A percentile compares a stretch with the other conserved stretches of the same genome.
Conservation (phyloP, 2,888 invertebrate genomes). For the Calameuta pallipes region DNA sequence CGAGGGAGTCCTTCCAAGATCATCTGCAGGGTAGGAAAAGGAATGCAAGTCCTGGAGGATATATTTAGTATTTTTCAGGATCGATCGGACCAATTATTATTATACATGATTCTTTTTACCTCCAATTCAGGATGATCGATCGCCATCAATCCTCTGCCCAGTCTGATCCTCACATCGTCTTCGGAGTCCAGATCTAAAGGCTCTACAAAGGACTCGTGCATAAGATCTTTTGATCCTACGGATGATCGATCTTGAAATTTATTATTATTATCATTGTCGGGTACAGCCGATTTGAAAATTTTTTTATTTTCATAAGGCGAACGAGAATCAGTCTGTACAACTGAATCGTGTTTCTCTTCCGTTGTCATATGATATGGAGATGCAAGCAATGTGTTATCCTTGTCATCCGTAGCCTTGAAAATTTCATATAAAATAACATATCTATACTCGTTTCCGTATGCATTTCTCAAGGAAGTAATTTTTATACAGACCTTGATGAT, state of each 20-base stretch:
- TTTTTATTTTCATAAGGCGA: neutral
- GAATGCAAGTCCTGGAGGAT: constrained; percentile 13
- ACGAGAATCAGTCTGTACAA: neutral
- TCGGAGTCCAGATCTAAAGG: constrained; percentile 37
- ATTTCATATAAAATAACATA: neutral
- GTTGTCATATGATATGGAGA: neutral
- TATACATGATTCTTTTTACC: neutral
- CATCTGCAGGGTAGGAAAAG: constrained; percentile 6
- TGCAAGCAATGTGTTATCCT: neutral
- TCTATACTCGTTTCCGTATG: constrained; percentile 4
- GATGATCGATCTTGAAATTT: neutral
- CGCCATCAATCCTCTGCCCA: constrained; percentile 40
- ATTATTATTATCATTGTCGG: neutral
- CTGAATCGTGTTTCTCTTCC: neutral
- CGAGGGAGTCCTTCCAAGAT: neutral
- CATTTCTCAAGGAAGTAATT: constrained; percentile 3
- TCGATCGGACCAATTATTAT: neutral
- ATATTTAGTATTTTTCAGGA: neutral
- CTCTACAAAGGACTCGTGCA: constrained; percentile 47
- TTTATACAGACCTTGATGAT: constrained; percentile 32
- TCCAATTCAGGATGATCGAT: constrained; percentile 10
- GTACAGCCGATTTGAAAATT: neutral
- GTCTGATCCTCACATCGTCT: constrained; percentile 33
- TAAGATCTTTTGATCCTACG: constrained; percentile 10
- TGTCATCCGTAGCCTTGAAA: neutral